Base-by-base conservation (phyloP, 1,140 invertebrate species). In the Leptopilina boulardi region DNA sequence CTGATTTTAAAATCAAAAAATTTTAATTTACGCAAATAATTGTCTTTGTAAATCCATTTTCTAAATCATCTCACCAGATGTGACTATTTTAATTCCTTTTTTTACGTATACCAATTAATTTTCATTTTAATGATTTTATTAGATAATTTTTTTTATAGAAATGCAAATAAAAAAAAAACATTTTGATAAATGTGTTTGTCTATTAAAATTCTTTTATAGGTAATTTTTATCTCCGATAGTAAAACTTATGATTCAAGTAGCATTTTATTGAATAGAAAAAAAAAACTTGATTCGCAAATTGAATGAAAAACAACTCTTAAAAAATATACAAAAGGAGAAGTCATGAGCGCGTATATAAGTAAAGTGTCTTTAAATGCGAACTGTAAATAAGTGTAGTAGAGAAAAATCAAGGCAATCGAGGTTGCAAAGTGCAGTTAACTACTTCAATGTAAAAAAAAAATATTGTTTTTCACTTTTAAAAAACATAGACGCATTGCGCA, bases 401-500 rank as follows among this genome's bases (percentile, higher is more conserved):
- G 34, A 38, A 38, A 38, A 66, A 66, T 30, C 56, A 59, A 59
- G 23, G 21, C 56, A 59, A 59, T 59, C 56, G 23, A 59, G 56
- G 21, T 26, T 30, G 13, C 21, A 66, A 66, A 66, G 59, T 66
- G 59, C 59, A 66, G 59, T 66, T 66, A 66, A 66, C 59, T 66
- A 23, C 23, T n/a, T 18, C 15, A 51, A 51, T 51, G 47, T 6
- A 51, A 51, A 30, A 66, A 66, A 26, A 30, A 66, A 66, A 30
- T 13, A 6, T n/a, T 30, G 59, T 66, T 59, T 59, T 30, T 13
- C 21, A 15, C 59, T 66, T n/a, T 66, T 66, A 2, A 66, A 30
- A 66, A 66, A 30, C 26, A 30, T 66, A 26, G 23, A 15, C 23
- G 5, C 34, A 38, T n/a, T n/a, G 23, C 30, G 23, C 56, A 66